phyloP scores from a whole-genome alignment of 2,113 vertebrate species.

The Varanus komodoensis region DNA sequence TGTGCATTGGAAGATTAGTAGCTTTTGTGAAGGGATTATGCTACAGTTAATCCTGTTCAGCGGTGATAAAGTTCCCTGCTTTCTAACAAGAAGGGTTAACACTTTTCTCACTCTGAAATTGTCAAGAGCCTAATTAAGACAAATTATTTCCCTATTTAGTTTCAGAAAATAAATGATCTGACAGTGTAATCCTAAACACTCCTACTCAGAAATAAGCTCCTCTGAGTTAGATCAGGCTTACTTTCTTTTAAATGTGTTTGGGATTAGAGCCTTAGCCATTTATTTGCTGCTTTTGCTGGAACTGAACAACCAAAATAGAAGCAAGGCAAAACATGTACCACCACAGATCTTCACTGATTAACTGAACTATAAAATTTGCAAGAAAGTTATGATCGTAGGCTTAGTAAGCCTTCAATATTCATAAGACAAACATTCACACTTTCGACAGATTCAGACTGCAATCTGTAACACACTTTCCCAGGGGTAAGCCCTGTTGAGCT shows the following conservation, averaged over 20 bases:
- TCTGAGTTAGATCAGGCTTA: neutral
- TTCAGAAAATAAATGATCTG: neutral
- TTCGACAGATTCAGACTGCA: neutral
- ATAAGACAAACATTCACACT: neutral
- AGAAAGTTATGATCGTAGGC: neutral
- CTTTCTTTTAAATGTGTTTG: neutral
- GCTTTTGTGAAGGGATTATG: constrained; percentile 68
- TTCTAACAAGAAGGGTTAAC: constrained; percentile 58
- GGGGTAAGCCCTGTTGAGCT: neutral
- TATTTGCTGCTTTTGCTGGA: constrained; percentile 5
- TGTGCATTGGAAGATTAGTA: constrained; percentile 60
- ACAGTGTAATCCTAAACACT: neutral
- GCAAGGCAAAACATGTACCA: neutral
- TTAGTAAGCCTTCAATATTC: neutral
- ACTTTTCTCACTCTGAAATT: constrained; percentile 44
- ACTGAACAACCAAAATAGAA: neutral
- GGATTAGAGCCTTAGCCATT: neutral
- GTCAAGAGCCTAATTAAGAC: constrained; percentile 24
- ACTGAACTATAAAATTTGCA: neutral
- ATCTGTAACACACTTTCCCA: neutral
- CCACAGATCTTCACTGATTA: neutral
- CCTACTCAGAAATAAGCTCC: neutral
- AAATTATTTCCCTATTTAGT: constrained; percentile 21
- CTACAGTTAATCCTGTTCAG: constrained; percentile 50
- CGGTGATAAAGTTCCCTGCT: constrained; percentile 63